Conservation (phyloP, 2,113 vertebrate species). For the Rynchops niger region DNA sequence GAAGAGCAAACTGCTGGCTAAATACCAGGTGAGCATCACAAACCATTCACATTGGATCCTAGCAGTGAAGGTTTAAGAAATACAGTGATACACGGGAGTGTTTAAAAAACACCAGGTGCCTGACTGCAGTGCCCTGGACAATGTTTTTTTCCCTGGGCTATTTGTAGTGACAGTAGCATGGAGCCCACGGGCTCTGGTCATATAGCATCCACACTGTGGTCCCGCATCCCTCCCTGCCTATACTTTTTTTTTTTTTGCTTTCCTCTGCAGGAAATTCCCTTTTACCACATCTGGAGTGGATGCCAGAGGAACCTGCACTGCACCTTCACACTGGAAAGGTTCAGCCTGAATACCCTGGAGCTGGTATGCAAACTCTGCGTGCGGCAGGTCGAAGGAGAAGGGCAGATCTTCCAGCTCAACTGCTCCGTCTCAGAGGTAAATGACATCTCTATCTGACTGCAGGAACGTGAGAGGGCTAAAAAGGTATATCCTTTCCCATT, state of each 20-base stretch:
- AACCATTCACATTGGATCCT: neutral
- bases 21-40: conserved; percentile 87
- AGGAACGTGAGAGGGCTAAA: neutral
- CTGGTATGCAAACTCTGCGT: conserved; percentile 93
- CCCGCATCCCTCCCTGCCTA: neutral
- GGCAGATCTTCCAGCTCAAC: conserved; percentile 94
- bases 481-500: neutral
- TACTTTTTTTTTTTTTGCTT: neutral
- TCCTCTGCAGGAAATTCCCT: conserved; percentile 87
- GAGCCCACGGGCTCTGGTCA: neutral
- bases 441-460: neutral
- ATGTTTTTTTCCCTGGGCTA: neutral
- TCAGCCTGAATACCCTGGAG: conserved; percentile 84
- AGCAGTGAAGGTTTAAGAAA: neutral
- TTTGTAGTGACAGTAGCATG: neutral
- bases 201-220: rapidly evolving
- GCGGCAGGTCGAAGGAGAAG: conserved; percentile 92
- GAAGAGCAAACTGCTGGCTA: conserved; percentile 94
- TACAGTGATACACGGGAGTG: neutral
- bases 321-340: conserved; percentile 91
- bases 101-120: neutral
- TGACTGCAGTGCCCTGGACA: neutral
- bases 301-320: conserved; percentile 91
- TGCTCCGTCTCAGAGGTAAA: conserved; percentile 90
- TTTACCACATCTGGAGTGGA: conserved; percentile 92